Evolutionary conservation across 2,113 vertebrate genomes (phyloP).

Genomic region (Ahaetulla prasina): DNA sequence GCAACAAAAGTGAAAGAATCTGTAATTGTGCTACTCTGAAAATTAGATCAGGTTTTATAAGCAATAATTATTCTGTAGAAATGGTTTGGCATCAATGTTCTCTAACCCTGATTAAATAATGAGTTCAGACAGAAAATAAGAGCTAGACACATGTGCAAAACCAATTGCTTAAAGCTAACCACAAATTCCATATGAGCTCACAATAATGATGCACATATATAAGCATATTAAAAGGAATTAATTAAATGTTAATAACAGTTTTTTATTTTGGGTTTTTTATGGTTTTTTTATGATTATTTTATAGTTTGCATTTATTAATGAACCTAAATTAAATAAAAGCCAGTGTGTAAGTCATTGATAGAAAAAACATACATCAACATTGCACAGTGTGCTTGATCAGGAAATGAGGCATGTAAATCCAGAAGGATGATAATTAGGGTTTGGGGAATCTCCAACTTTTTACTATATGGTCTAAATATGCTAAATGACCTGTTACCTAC

Average conservation of each 20-base stretch:
- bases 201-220: neutral
- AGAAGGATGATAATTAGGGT: neutral
- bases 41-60: neutral
- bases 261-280: neutral
- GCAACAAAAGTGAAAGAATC: neutral
- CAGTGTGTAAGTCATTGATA: neutral
- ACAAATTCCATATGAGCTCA: neutral
- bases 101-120: neutral
- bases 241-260: neutral
- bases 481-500: neutral
- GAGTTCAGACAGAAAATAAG: neutral
- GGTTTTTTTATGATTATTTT: neutral
- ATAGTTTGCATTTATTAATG: neutral
- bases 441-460: neutral
- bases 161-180: neutral
- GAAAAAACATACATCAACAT: neutral
- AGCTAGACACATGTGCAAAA: neutral
- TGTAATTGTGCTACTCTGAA: neutral
- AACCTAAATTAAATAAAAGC: neutral
- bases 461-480: neutral
- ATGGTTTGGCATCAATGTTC: neutral
- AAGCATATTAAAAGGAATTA: neutral
- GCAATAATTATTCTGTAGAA: neutral
- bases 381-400: neutral
- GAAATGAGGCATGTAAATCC: neutral